Percentiles rank a stretch among this genome's conserved stretches.
These are phyloP conservation scores for Trilocha varians DNA, from an alignment of 2,888 invertebrate genomes.

Conservation along the genomic window DNA sequence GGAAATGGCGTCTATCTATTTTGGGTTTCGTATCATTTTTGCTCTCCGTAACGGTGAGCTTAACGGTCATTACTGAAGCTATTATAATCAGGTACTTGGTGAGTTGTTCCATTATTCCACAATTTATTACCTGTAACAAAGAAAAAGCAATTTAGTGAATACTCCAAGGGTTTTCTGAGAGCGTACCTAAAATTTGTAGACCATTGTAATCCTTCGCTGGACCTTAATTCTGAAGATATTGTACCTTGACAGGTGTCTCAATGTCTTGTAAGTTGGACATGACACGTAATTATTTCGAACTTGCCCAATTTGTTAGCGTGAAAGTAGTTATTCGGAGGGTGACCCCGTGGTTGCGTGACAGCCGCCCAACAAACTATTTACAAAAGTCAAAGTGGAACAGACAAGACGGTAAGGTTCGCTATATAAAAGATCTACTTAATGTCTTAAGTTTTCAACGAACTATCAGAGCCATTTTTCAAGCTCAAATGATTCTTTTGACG, in stretches of 20 bases:
- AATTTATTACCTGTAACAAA: constrained; percentile 37
- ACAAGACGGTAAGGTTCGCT: not conserved
- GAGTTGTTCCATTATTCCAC: constrained; percentile 43
- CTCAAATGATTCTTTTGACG: constrained; percentile 6
- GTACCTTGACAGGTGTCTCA: not conserved
- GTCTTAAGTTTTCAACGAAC: constrained; percentile 4
- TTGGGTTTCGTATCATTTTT: constrained; percentile 50
- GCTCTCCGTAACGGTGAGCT: constrained; percentile 52
- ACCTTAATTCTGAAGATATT: not conserved
- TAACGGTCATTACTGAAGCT: constrained; percentile 53
- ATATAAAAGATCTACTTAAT: constrained; percentile 3
- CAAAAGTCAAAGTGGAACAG: not conserved
- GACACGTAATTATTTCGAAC: not conserved
- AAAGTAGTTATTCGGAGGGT: not conserved
- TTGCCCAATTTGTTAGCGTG: not conserved
- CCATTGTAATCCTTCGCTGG: not conserved
- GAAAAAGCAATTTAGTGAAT: constrained; percentile 7
- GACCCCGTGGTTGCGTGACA: not conserved
- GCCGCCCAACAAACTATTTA: not conserved
- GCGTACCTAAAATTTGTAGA: not conserved
- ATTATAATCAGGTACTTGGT: constrained; percentile 55
- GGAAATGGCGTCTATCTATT: constrained; percentile 47
- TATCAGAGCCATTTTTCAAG: constrained; percentile 5
- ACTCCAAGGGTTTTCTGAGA: no score
- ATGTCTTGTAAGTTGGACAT: not conserved